Percentiles rank a stretch among this genome's conserved stretches.
Conservation (phyloP, 2,888 invertebrate genomes). For the Sussaba pulchella region DNA sequence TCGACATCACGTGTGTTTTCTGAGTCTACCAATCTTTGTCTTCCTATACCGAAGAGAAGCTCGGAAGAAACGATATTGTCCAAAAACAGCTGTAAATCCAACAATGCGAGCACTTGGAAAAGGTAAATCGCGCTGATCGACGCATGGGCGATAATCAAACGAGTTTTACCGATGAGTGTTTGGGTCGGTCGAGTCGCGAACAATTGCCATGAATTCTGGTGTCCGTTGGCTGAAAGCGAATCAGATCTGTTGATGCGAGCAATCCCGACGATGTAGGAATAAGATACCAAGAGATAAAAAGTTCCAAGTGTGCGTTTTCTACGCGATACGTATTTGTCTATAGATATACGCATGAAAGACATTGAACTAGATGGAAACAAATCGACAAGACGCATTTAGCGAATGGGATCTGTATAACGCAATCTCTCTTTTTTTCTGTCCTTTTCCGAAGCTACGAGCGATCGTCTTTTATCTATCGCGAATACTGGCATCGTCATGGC, state of each 20-base stretch:
- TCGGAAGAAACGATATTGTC: constrained; percentile 14
- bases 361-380: constrained; percentile 60
- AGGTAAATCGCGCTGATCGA: constrained; percentile 13
- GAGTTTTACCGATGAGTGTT: constrained; percentile 22
- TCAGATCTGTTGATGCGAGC: constrained; percentile 38
- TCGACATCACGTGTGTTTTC: constrained; percentile 39
- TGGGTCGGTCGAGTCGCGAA: neutral
- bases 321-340: constrained; percentile 11
- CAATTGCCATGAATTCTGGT: constrained; percentile 1
- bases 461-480: constrained; percentile 43
- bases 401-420: constrained; percentile 42
- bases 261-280: constrained; percentile 40
- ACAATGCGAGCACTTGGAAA: constrained; percentile 20
- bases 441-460: constrained; percentile 28
- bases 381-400: constrained; percentile 65
- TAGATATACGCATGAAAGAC: constrained; percentile 43
- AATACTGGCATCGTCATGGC: constrained; percentile 33
- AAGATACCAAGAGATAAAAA: constrained; percentile 54
- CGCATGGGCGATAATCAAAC: neutral
- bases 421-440: constrained; percentile 27
- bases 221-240: constrained; percentile 11
- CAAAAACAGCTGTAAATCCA: constrained; percentile 14
- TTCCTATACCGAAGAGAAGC: constrained; percentile 44
- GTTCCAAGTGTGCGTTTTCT: constrained; percentile 27
- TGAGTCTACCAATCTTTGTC: constrained; percentile 76